Conservation (phyloP, 2,113 vertebrate species). For the Vidua macroura region DNA sequence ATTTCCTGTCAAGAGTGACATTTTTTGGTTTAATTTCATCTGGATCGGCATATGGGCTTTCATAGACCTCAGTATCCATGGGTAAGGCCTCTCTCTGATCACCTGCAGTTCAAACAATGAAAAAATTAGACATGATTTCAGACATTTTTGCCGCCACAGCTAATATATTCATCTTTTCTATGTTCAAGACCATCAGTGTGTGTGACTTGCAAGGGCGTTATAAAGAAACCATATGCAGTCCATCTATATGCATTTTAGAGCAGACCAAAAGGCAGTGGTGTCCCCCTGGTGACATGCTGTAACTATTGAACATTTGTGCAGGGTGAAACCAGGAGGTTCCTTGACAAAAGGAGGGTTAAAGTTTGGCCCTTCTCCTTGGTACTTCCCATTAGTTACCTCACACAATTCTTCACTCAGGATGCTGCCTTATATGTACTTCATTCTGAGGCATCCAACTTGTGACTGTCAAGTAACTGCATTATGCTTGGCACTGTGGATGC, state of each 20-base stretch:
- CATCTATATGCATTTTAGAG: neutral
- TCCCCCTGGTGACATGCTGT: neutral
- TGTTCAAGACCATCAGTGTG: neutral
- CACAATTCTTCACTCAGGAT: neutral
- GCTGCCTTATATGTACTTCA: neutral
- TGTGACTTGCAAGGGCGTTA: neutral
- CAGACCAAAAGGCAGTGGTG: neutral
- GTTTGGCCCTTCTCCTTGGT: neutral
- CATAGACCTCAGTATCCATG: constrained; percentile 93
- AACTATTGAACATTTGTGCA: neutral
- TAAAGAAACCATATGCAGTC: neutral
- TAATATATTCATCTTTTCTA: neutral
- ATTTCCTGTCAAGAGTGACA: constrained; percentile 80
- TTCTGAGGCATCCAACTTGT: neutral
- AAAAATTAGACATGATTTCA: neutral
- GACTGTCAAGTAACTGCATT: neutral
- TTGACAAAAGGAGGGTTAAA: neutral
- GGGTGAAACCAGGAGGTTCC: neutral
- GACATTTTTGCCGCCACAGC: neutral
- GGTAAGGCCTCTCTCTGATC: constrained; percentile 82
- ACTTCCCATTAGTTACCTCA: neutral
- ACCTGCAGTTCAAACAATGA: constrained; percentile 14
- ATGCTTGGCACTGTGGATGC: neutral
- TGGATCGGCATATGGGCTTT: constrained; percentile 95
- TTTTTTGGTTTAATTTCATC: constrained; percentile 90